Evolutionary conservation across 2,888 invertebrate species (phyloP).

Genomic region (Caenorhabditis auriculariae): DNA sequence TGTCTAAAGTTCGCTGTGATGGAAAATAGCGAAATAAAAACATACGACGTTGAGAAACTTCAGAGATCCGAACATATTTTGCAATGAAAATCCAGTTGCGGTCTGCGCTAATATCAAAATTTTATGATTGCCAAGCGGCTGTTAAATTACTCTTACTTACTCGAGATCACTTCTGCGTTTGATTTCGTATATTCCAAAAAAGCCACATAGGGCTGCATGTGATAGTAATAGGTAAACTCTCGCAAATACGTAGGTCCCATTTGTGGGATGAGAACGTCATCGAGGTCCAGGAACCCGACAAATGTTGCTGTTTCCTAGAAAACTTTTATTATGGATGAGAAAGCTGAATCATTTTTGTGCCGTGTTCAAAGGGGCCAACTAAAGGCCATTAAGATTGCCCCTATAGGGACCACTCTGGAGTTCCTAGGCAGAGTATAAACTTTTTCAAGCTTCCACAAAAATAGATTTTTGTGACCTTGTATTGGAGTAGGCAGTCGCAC

Average conservation of each 20-base stretch:
- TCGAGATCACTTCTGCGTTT: conserved; percentile 12
- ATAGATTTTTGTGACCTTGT: conserved; percentile 19
- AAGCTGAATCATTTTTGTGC: no score
- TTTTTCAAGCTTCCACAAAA: neutral
- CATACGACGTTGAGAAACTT: conserved; percentile 14
- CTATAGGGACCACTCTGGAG: no score
- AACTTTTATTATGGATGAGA: no score
- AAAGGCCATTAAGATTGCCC: no score
- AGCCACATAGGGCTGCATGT: no score
- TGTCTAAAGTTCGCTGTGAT: conserved; percentile 6
- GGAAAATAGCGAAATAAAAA: neutral
- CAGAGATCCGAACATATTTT: conserved; percentile 24
- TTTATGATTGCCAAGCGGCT: no score
- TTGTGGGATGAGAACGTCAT: conserved; percentile 40
- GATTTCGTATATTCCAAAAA: conserved; percentile 23
- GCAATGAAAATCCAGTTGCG: conserved; percentile 32
- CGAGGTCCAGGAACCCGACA: conserved; percentile 36
- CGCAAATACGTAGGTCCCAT: conserved; percentile 30
- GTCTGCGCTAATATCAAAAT: no score
- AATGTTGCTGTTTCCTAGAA: conserved; percentile 36
- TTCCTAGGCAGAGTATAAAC: no score
- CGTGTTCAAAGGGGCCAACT: no score
- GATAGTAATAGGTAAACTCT: conserved; percentile 27
- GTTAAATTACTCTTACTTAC: no score
- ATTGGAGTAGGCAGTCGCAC: conserved; percentile 37